Conservation (phyloP, 2,888 invertebrate genomes). For the Geotrupes spiniger region DNA sequence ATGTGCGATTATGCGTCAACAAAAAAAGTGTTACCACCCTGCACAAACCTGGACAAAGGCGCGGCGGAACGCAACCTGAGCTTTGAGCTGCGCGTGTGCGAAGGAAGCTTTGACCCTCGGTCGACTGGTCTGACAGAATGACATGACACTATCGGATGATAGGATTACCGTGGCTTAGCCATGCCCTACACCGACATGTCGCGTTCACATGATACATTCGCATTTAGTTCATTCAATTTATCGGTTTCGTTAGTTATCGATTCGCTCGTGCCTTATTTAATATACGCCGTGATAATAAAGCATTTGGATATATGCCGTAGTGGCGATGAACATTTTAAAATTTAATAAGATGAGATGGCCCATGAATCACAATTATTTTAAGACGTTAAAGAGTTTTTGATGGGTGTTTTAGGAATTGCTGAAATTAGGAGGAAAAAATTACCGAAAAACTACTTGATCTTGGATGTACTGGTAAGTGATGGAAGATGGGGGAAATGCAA, state of each 20-base stretch:
- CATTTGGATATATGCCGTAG: no score
- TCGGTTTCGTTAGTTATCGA: constrained; percentile 5
- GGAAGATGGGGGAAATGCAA: no score
- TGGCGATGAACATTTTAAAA: no score
- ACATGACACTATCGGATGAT: constrained; percentile 51
- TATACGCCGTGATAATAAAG: no score
- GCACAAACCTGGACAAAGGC: not conserved
- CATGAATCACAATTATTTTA: no score
- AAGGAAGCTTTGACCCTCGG: constrained; percentile 34
- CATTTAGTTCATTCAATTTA: constrained; percentile 20
- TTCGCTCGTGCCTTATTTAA: not conserved
- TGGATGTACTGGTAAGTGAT: no score
- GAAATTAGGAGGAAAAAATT: no score
- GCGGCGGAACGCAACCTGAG: constrained; percentile 2
- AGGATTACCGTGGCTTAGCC: constrained; percentile 50
- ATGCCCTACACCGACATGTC: constrained; percentile 45
- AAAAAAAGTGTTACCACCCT: not conserved
- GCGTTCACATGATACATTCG: constrained; percentile 39
- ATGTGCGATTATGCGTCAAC: no score
- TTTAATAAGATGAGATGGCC: no score
- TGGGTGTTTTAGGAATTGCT: no score
- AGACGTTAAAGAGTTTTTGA: no score
- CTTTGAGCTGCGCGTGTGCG: constrained; percentile 31
- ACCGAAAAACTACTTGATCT: no score
- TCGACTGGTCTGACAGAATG: constrained; percentile 48